Percentiles rank a stretch among this genome's conserved stretches.
Evolutionary conservation across 2,888 invertebrate species (phyloP).

Genomic region (Heteromurus nitidus): DNA sequence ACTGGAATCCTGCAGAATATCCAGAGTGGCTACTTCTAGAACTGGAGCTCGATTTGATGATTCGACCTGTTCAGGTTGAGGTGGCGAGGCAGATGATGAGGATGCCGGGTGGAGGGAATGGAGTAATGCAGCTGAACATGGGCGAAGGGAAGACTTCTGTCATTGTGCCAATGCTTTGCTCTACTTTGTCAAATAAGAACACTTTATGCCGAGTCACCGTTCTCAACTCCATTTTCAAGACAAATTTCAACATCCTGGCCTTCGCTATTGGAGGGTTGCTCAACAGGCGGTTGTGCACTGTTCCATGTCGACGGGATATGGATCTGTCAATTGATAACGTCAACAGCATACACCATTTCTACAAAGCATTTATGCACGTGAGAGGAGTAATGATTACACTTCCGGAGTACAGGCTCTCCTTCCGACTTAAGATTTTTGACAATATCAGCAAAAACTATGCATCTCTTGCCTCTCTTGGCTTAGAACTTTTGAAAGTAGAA

Average conservation of each 20-base stretch:
- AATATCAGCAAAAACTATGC: constrained; percentile 8
- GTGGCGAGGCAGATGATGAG: constrained; percentile 57
- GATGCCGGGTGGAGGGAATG: constrained; percentile 40
- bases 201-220: constrained; percentile 67
- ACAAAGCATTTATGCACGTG: constrained; percentile 49
- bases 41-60: constrained; percentile 65
- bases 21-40: constrained; percentile 67
- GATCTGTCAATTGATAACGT: too few relatives aligned
- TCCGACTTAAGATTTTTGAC: constrained; percentile 53
- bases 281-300: constrained; percentile 51
- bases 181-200: constrained; percentile 44
- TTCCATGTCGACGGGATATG: constrained; percentile 65
- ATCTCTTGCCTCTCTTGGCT: not conserved
- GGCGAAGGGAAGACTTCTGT: constrained; percentile 71
- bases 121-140: constrained; percentile 69
- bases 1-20: constrained; percentile 55
- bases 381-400: constrained; percentile 61
- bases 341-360: too few relatives aligned
- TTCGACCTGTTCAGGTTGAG: constrained; percentile 60
- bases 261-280: constrained; percentile 63
- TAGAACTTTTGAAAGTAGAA: constrained; percentile 11
- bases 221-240: constrained; percentile 66
- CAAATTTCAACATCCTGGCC: constrained; percentile 50
- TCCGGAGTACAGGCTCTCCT: constrained; percentile 61
- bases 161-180: constrained; percentile 68